Percentiles rank a stretch among this genome's conserved stretches.
phyloP scores from a whole-genome alignment of 2,113 vertebrate species.

The Phasianus colchicus region DNA sequence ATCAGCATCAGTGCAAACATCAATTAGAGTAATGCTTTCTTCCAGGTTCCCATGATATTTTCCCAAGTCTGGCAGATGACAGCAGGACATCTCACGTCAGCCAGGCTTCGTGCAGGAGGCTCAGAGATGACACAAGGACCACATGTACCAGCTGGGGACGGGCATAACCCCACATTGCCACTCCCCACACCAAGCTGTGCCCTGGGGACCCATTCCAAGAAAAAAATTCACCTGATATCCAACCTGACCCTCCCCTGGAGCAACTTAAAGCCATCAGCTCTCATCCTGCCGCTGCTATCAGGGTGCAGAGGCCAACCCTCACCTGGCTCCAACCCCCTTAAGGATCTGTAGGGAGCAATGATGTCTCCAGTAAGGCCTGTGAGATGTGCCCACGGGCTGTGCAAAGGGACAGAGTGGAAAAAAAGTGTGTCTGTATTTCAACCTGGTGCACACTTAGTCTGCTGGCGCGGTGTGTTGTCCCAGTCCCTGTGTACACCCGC shows the following conservation, averaged over 20 bases:
- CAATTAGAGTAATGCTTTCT: not conserved
- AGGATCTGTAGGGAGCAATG: too few species aligned
- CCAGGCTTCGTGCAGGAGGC: not conserved
- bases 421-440: too few species aligned
- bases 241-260: too few species aligned
- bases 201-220: not conserved
- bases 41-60: not conserved
- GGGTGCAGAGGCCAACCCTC: too few species aligned
- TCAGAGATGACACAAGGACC: not conserved
- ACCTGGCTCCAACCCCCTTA: too few species aligned
- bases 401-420: not conserved
- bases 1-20: not conserved
- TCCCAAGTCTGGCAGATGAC: not conserved
- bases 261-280: too few species aligned
- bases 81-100: not conserved
- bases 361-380: too few species aligned
- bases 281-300: too few species aligned
- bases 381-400: not conserved
- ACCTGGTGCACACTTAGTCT: rapidly evolving
- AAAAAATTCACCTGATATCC: too few species aligned
- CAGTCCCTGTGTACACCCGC: not conserved
- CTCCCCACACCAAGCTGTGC: not conserved
- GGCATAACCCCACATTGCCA: not conserved
- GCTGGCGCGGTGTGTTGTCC: too few species aligned
- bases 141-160: not conserved